Evolutionary conservation across 1,140 invertebrate genomes (phyloP), one percentile per base, ranked within the genome.

Genomic region (Ditylenchus dipsaci): DNA sequence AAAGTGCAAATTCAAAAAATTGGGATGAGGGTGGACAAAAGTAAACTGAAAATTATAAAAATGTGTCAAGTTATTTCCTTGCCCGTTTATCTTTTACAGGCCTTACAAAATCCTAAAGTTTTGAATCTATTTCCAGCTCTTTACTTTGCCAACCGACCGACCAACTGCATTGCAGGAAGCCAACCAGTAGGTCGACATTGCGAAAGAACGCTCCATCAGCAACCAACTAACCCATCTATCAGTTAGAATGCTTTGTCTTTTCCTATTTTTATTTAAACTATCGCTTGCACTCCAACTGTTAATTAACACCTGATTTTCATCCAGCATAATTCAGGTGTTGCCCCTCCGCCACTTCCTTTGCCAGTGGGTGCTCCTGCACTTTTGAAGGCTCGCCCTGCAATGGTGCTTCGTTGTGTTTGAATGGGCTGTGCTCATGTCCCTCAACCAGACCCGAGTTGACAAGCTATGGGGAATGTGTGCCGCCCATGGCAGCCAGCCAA

Each of bases 361-460:
- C 49, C n/a, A 21, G 23, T 53, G 23, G 49, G 49, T 8, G 23
- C n/a, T 53, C 15, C 23, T 53, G 49, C 15, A 53, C 3, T 53
- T 26, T 15, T 21, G 49, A 53, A 26, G 49, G 49, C 15, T 26
- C n/a, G 3, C 49, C 49, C 15, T 61, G 59, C 27, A 29, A 38
- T 21, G 59, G 59, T 1, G 59, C n/a, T 1, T 61, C 59, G 1
- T 17, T 21, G n/a, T 61, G 59, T 19, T 15, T 61, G n/a, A 21
- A 19, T 29, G 59, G 59, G n/a, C 3, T 33, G n/a, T 61, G 59
- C 59, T 61, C 59, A 7, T 61, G 59, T 17, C 59, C 59, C 7
- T 1, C 27, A 19, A 5, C n/a, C 19, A 61, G 29, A 61, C 49
- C 49, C 1, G 3, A 26, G 23, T 19, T 53, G n/a, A 53, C 49